Evolutionary conservation across 2,888 invertebrate species (phyloP).

Genomic region (Hirtodrosophila trivittata): DNA sequence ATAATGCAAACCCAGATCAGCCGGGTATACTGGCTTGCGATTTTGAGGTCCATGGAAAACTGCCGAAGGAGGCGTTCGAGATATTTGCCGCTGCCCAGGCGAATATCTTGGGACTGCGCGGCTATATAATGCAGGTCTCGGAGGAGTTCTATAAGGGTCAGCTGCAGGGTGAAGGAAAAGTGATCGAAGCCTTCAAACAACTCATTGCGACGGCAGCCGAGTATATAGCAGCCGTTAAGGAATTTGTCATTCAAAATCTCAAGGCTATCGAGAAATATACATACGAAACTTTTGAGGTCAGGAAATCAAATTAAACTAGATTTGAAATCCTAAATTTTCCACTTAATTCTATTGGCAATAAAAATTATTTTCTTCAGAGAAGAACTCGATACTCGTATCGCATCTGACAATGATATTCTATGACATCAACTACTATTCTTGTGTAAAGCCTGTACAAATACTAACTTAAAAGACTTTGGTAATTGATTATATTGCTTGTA

Average conservation of each 20-base stretch:
- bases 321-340: background rate
- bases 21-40: constrained; percentile 52
- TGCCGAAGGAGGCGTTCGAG: constrained; percentile 58
- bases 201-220: constrained; percentile 50
- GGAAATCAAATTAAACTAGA: background rate
- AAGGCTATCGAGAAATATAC: constrained; percentile 48
- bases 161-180: constrained; percentile 53
- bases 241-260: constrained; percentile 54
- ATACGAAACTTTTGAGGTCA: constrained; percentile 50
- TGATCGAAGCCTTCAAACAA: constrained; percentile 60
- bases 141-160: constrained; percentile 44
- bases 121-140: constrained; percentile 43
- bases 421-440: no score
- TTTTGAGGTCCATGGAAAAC: constrained; percentile 48
- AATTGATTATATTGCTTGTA: no score
- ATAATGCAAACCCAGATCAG: background rate
- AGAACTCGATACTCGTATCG: no score
- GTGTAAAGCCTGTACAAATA: no score
- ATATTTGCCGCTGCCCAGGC: constrained; percentile 58
- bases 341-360: no score
- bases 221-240: constrained; percentile 57
- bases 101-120: constrained; percentile 44
- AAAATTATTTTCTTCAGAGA: no score
- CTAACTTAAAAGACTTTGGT: no score
- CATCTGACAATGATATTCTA: no score